A percentile compares a stretch with the other conserved stretches of the same genome.
Conservation (phyloP, 2,888 invertebrate genomes). For the Plebejus argus region DNA sequence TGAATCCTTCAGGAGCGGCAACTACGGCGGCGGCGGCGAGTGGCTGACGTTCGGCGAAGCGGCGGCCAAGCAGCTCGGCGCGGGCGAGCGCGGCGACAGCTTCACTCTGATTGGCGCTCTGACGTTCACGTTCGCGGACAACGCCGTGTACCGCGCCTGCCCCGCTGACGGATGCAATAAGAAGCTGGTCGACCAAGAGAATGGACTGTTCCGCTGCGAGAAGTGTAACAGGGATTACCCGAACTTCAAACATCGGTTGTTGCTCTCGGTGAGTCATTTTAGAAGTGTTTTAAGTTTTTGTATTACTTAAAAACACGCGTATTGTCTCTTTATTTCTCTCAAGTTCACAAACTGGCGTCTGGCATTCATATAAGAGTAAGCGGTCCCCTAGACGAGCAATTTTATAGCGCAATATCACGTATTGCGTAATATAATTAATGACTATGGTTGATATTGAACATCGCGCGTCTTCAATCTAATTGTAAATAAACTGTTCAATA, state of each 20-base stretch:
- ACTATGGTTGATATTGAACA: too few species aligned
- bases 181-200: constrained; percentile 93
- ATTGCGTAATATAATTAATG: too few species aligned
- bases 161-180: constrained; percentile 95
- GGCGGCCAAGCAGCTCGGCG: constrained; percentile 84
- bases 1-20: constrained; percentile 58
- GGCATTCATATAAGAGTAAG: too few species aligned
- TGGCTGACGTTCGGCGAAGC: constrained; percentile 91
- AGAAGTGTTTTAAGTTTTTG: too few species aligned
- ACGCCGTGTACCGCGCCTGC: constrained; percentile 95
- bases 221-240: constrained; percentile 94
- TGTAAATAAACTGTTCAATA: too few species aligned
- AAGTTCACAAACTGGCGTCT: too few species aligned
- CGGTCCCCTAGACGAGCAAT: too few species aligned
- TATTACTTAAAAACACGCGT: too few species aligned
- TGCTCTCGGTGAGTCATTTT: constrained; percentile 85
- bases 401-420: too few species aligned
- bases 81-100: constrained; percentile 90
- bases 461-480: too few species aligned
- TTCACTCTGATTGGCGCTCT: constrained; percentile 90
- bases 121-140: constrained; percentile 89
- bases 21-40: constrained; percentile 75
- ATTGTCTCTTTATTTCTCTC: too few species aligned
- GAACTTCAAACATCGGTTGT: constrained; percentile 91
- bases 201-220: constrained; percentile 95